A percentile compares a stretch with the other conserved stretches of the same genome.
These are phyloP conservation scores for Drosophila subquinaria DNA, from an alignment of 2,888 invertebrate species.

Conservation along the genomic window DNA sequence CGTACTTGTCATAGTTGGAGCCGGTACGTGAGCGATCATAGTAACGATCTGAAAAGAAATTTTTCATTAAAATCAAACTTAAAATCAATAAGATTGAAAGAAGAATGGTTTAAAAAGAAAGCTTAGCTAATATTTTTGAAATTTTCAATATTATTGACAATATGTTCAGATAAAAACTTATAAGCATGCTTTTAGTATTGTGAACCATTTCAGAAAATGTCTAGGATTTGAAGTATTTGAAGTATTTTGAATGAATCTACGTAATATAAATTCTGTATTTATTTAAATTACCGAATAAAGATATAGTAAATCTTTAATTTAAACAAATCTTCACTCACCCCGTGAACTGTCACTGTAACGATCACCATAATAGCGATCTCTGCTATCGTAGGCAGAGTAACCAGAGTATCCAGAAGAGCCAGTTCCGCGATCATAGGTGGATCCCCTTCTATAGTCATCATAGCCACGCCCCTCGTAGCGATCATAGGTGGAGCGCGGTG, in stretches of 20 bases:
- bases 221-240: too few species aligned
- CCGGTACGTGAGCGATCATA: slow-evolving; percentile 78
- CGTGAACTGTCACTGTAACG: slow-evolving; percentile 73
- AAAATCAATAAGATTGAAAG: not conserved
- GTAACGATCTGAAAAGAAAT: slow-evolving; percentile 76
- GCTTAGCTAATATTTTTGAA: too few species aligned
- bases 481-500: slow-evolving; percentile 69
- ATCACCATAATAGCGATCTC: slow-evolving; percentile 81
- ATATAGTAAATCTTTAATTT: too few species aligned
- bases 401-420: slow-evolving; percentile 34
- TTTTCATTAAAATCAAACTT: not conserved
- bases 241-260: not conserved
- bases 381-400: slow-evolving; percentile 77
- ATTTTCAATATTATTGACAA: too few species aligned
- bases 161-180: too few species aligned
- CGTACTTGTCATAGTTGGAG: slow-evolving; percentile 75
- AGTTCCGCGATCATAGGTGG: slow-evolving; percentile 70
- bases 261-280: too few species aligned
- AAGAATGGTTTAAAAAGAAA: too few species aligned
- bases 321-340: slow-evolving; percentile 36
- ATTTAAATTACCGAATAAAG: too few species aligned
- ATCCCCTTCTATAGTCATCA: slow-evolving; percentile 64
- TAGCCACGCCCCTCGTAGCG: slow-evolving; percentile 79
- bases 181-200: too few species aligned
- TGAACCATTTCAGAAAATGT: too few species aligned